These are phyloP conservation scores for Lagodon rhomboides DNA, from an alignment of 2,797 vertebrate species.

Conservation along the genomic window DNA sequence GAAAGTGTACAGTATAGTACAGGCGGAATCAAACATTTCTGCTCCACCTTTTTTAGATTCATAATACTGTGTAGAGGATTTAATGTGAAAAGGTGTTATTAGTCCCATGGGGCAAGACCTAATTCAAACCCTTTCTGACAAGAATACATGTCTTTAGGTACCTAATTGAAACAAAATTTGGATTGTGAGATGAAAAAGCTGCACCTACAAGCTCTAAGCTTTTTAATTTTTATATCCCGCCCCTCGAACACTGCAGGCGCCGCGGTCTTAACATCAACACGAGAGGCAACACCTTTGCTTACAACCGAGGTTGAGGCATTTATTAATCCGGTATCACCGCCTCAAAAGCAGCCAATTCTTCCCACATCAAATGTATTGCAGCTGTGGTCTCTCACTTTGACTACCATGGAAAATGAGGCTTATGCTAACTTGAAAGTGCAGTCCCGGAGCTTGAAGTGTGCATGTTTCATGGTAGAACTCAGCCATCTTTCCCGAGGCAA, in stretches of 20 bases:
- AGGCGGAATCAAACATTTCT: background rate
- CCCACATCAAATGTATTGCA: conserved; percentile 15
- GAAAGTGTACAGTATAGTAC: background rate
- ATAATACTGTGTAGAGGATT: conserved; percentile 9
- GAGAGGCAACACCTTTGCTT: conserved; percentile 26
- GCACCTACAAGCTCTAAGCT: conserved; percentile 18
- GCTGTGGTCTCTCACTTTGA: conserved; percentile 31
- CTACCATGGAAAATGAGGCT: conserved; percentile 31
- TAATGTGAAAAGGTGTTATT: conserved; percentile 18
- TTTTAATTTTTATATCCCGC: conserved; percentile 33
- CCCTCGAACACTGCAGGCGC: conserved; percentile 26
- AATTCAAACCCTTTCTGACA: conserved; percentile 38
- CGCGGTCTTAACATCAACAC: conserved; percentile 30
- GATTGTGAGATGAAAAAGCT: conserved; percentile 26
- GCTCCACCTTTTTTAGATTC: conserved; percentile 9
- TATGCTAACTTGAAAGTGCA: conserved; percentile 42
- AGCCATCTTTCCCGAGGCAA: conserved; percentile 13
- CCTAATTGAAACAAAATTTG: conserved; percentile 43
- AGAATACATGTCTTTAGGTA: conserved; percentile 31
- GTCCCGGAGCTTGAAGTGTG: conserved; percentile 18
- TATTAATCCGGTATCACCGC: conserved; percentile 20
- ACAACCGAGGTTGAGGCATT: conserved; percentile 25
- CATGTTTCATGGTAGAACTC: conserved; percentile 38
- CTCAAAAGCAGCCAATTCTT: conserved; percentile 39
- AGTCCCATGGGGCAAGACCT: conserved; percentile 23